Conservation (phyloP, 1,140 invertebrate genomes). For the Bombyx mori region DNA sequence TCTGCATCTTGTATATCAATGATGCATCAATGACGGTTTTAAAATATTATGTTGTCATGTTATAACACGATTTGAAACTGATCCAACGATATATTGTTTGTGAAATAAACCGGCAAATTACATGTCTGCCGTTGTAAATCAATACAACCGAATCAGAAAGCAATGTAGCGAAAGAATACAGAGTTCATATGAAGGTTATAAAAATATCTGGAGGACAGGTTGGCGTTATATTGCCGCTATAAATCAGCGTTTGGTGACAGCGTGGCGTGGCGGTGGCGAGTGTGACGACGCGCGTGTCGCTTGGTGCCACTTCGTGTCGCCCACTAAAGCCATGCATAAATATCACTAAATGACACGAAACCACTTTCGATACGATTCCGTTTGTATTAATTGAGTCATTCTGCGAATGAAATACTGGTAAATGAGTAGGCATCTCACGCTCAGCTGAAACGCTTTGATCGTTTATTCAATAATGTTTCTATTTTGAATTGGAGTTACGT, state of each 20-base stretch:
- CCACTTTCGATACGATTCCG: slow-evolving; percentile 2
- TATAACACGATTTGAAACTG: too few relatives aligned
- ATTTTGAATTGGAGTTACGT: too few relatives aligned
- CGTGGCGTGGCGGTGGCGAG: slow-evolving; percentile 16
- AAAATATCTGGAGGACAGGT: slow-evolving; percentile 44
- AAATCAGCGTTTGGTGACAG: slow-evolving; percentile 34
- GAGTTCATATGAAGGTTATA: slow-evolving; percentile 39
- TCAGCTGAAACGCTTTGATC: too few relatives aligned
- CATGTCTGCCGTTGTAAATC: slow-evolving; percentile 10
- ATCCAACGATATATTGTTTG: too few relatives aligned
- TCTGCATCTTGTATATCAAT: too few relatives aligned
- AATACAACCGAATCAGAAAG: slow-evolving; percentile 15
- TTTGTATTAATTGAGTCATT: slow-evolving; percentile 1
- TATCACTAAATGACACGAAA: slow-evolving; percentile 1
- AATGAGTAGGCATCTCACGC: too few relatives aligned
- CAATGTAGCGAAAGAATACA: slow-evolving; percentile 25
- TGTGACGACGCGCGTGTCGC: slow-evolving; percentile 12
- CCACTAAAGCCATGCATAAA: background rate
- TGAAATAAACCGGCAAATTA: background rate
- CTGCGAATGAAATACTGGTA: too few relatives aligned
- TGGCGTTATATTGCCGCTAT: slow-evolving; percentile 45
- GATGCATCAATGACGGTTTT: too few relatives aligned
- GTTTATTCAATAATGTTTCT: too few relatives aligned
- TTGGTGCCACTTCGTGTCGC: slow-evolving; percentile 5
- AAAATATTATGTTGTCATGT: too few relatives aligned